Base-by-base conservation (phyloP, 2,888 invertebrate species). In the Arctia plantaginis region DNA sequence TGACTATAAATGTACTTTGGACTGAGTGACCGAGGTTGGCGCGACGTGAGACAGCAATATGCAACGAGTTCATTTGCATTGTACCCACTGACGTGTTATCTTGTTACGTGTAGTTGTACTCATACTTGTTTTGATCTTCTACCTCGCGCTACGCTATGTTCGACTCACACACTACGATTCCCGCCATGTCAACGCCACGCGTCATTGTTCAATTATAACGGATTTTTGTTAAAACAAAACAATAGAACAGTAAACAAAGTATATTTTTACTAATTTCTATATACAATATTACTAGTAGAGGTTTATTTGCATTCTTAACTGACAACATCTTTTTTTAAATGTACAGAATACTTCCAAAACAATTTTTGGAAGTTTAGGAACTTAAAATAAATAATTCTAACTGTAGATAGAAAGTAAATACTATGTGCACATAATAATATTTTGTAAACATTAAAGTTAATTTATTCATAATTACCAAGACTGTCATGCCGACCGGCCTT, bases 1-100 rank as follows among this genome's bases (percentile, higher is more conserved):
- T 83, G 82, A 75, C 92, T 94, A 94, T 93, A 91, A 94, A 94
- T 94, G 93, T 59, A 85, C 86, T 84, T 85, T 89, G 88, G 87
- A 87, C 87, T 85, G 89, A 88, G 87, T 87, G 87, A 86, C 81
- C 85, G 87, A 84, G 86, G 87, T 77, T 83, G 75, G 85, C 76
- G 86, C 82, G 78, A 80, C 80, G 84, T 85, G 85, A 84, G 86
- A 83, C 77, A 86, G 87, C 87, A 82, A 85, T 88, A 88, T 84
- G 84, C 82, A 81, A 88, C 71, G 78, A 93, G 91, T 93, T 92
- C 91, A 93, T 93, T 94, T 94, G 93, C 93, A 93, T 92, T 91
- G 88, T 90, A 89, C 85, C 81, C 82, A 66, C 77, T 85, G 86
- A 84, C 84, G 85, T 84, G 84, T 74, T 82, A 77, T 75, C 76